phyloP scores from a whole-genome alignment of 2,797 vertebrate genomes.

The Lepilemur ruficaudatus region DNA sequence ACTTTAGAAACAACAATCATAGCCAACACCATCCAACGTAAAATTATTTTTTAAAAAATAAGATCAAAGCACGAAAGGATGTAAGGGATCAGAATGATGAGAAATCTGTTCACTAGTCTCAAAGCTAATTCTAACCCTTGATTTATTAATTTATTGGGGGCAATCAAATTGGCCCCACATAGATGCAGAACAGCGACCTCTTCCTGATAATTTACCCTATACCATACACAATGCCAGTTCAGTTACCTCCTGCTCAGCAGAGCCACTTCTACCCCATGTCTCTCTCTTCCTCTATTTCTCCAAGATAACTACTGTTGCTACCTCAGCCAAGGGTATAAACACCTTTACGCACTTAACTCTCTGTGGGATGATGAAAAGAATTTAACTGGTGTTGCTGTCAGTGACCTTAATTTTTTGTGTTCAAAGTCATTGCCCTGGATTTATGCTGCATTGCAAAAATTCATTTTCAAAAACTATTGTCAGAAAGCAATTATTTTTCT shows the following conservation, averaged over 20 bases:
- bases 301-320: background rate
- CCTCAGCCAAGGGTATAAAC: background rate
- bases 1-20: slow-evolving; percentile 6
- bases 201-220: background rate
- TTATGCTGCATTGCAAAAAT: background rate
- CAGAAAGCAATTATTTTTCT: slow-evolving; percentile 15
- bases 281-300: background rate
- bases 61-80: background rate
- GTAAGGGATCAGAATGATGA: background rate
- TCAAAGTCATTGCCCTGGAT: background rate
- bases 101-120: background rate
- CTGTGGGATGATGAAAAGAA: background rate
- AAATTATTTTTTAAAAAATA: background rate
- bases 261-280: background rate
- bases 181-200: background rate
- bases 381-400: background rate
- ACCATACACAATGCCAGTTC: background rate
- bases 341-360: background rate
- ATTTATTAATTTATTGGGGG: too few species aligned
- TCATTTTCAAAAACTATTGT: background rate
- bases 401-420: background rate
- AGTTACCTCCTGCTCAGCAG: background rate
- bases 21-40: background rate
- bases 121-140: background rate
- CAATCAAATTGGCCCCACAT: background rate